Conservation (phyloP, 2,113 vertebrate genomes). For the Anthoscopus minutus region DNA sequence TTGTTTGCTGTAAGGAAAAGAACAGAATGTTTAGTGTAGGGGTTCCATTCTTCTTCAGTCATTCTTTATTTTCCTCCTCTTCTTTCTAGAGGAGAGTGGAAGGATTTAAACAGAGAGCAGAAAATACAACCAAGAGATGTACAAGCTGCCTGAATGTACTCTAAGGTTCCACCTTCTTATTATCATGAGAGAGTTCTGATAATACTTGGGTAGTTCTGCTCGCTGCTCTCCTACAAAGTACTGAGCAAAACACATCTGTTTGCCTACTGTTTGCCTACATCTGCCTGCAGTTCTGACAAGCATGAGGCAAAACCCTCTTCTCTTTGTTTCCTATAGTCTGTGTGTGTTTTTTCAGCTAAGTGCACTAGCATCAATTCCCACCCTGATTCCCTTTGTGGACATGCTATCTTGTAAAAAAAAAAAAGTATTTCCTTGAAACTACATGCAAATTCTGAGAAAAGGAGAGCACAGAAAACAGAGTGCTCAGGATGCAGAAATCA, state of each 20-base stretch:
- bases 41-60: not conserved
- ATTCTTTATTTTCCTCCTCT: not conserved
- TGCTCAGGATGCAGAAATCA: fast-evolving
- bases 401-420: not conserved
- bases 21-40: not conserved
- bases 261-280: not conserved
- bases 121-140: not conserved
- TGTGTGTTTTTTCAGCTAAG: not conserved
- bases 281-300: not conserved
- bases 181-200: not conserved
- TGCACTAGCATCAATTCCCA: not conserved
- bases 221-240: not conserved
- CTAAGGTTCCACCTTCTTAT: not conserved
- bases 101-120: not conserved
- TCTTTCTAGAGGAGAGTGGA: not conserved
- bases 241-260: not conserved
- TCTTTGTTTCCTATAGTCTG: not conserved
- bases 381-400: not conserved
- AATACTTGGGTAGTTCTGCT: not conserved
- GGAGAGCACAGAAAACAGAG: not conserved
- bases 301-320: not conserved
- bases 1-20: not conserved
- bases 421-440: not conserved
- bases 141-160: not conserved
- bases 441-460: not conserved